Evolutionary conservation across 2,888 invertebrate genomes (phyloP).

Genomic region (Electrophaes corylata): DNA sequence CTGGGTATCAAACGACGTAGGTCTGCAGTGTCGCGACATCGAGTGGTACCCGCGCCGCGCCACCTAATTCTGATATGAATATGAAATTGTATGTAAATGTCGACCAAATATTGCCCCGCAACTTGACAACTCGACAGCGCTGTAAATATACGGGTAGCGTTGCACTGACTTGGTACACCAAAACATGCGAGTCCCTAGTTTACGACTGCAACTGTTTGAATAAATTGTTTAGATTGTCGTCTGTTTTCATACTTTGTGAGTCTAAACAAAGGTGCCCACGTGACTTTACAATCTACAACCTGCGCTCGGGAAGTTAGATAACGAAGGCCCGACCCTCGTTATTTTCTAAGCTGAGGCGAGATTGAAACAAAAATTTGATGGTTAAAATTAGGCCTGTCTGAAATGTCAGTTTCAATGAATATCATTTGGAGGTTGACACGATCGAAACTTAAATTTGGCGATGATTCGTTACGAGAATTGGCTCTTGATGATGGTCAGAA

Average conservation of each 20-base stretch:
- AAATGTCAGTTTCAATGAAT: no score
- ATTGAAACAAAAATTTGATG: no score
- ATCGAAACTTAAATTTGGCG: no score
- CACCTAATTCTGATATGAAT: slow-evolving; percentile 79
- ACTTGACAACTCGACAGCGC: slow-evolving; percentile 74
- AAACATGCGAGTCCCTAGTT: slow-evolving; percentile 72
- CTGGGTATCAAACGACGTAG: slow-evolving; percentile 44
- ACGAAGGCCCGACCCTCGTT: no score
- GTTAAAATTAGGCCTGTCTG: no score
- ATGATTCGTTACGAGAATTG: no score
- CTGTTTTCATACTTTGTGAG: slow-evolving; percentile 48
- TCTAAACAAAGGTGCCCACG: slow-evolving; percentile 50
- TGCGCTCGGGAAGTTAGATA: slow-evolving; percentile 52
- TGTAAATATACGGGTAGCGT: slow-evolving; percentile 72
- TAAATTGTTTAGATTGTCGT: slow-evolving; percentile 71
- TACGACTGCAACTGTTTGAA: slow-evolving; percentile 64
- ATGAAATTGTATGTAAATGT: slow-evolving; percentile 80
- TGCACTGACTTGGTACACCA: slow-evolving; percentile 65
- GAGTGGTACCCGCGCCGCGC: slow-evolving; percentile 53
- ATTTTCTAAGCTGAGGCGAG: no score
- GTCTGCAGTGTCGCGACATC: slow-evolving; percentile 52
- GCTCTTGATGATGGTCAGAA: no score
- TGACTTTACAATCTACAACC: slow-evolving; percentile 43
- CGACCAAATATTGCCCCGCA: slow-evolving; percentile 69
- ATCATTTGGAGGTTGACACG: no score